Base-by-base conservation (phyloP, 2,888 invertebrate genomes). In the Acanthosepion esculentum region DNA sequence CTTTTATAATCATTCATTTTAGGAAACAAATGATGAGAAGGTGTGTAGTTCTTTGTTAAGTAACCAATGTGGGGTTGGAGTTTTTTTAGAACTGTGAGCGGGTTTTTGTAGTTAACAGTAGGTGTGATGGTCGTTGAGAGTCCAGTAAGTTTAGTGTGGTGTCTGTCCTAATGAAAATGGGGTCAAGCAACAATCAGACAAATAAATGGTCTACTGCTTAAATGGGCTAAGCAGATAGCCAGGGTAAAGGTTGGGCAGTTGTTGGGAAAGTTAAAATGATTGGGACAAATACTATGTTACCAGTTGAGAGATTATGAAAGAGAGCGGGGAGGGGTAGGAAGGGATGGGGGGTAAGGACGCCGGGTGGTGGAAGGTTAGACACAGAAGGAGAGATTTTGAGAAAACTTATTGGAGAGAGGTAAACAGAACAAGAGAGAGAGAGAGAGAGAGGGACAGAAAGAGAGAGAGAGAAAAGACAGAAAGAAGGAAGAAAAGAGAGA, bases 171-270 rank as follows among this genome's bases (percentile, higher is more conserved):
- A 78, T 15, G 0, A 78, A 78, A 78, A 78, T 78, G 78, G 78
- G 78, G 78, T 78, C 78, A 78, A n/a, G n/a, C 78, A n/a, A 33
- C n/a, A 59, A 59, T 78, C n/a, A 78, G n/a, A 78, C n/a, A 78
- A 78, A 78, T 78, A 78, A 78, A 78, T 78, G 78, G 78, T 78
- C 78, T 78, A 78, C 78, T 78, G 78, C 78, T 78, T 78, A 78
- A 78, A 78, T 78, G 78, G 78, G 78, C 78, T 78, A 78, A 64
- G 78, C 33, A 78, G 78, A 78, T 78, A 78, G 78, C 78, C 78
- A 78, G n/a, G 78, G n/a, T n/a, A n/a, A 29, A 12, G 29, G 64
- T n/a, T 15, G 8, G 78, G 29, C n/a, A n/a, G 78, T 10, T 6
- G n/a, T 10, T 33, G 78, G 78, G n/a, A n/a, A 33, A 15, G 10